Evolutionary conservation across 2,797 vertebrate genomes (phyloP).

Genomic region (Todus mexicanus): DNA sequence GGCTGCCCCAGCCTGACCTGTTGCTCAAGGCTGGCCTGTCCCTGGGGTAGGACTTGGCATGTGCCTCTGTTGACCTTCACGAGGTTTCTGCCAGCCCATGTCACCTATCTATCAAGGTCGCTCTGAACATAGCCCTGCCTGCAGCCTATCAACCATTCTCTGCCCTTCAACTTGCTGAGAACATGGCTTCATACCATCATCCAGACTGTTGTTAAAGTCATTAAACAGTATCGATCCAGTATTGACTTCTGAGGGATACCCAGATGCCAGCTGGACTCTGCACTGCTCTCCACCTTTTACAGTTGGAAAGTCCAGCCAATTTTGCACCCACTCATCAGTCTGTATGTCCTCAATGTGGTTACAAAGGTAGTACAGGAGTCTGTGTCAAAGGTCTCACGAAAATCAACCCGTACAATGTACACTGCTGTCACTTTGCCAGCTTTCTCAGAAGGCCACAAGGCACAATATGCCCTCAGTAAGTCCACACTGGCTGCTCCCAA

Average conservation of each 20-base stretch:
- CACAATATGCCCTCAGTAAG: not conserved
- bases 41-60: not conserved
- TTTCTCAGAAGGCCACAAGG: not conserved
- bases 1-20: not conserved
- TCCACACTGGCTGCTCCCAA: not conserved
- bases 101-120: not conserved
- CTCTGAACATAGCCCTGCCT: not conserved
- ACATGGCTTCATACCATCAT: not conserved
- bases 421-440: not conserved
- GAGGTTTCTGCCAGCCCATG: not conserved
- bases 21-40: not conserved
- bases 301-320: not conserved
- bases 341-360: accelerated
- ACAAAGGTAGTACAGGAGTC: not conserved
- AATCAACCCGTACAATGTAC: not conserved
- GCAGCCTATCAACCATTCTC: not conserved
- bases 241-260: not conserved
- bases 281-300: not conserved
- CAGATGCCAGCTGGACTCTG: not conserved
- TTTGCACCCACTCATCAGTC: not conserved
- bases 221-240: not conserved
- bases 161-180: not conserved
- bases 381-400: not conserved
- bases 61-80: not conserved
- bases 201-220: too few relatives aligned